phyloP scores from a whole-genome alignment of 2,113 vertebrate species.

The Macquaria australasica region DNA sequence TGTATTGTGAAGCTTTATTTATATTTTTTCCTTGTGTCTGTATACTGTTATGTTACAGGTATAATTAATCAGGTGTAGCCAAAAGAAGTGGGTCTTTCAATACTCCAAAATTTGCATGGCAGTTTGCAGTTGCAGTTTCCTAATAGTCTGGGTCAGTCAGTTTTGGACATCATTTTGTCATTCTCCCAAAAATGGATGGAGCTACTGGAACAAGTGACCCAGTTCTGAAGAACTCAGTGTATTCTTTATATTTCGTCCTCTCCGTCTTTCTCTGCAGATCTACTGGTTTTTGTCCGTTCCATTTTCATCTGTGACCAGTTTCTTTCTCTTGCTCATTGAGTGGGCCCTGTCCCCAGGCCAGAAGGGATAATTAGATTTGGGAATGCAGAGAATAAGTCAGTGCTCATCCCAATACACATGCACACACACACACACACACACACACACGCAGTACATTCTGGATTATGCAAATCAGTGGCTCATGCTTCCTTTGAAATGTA shows the following conservation, averaged over 20 bases:
- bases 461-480: slow-evolving; percentile 81
- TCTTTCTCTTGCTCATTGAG: slow-evolving; percentile 69
- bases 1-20: neutral
- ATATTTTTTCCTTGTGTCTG: neutral
- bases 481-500: slow-evolving; percentile 77
- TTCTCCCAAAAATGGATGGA: slow-evolving; percentile 31
- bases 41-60: neutral
- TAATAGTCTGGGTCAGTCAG: slow-evolving; percentile 41
- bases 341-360: slow-evolving; percentile 69
- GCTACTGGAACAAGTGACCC: slow-evolving; percentile 66
- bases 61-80: slow-evolving; percentile 4
- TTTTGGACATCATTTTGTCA: slow-evolving; percentile 32
- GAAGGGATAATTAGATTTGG: slow-evolving; percentile 79
- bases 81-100: slow-evolving; percentile 16
- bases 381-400: slow-evolving; percentile 75
- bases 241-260: slow-evolving; percentile 48
- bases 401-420: slow-evolving; percentile 57
- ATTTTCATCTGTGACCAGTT: slow-evolving; percentile 69
- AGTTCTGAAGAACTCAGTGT: slow-evolving; percentile 56
- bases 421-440: neutral
- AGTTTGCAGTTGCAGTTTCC: slow-evolving; percentile 20
- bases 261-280: slow-evolving; percentile 51
- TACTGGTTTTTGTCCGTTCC: slow-evolving; percentile 56
- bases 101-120: neutral
- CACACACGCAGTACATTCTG: slow-evolving; percentile 52